Percentiles rank a stretch among this genome's conserved stretches.
These are phyloP conservation scores for Uromys caudimaculatus DNA, from an alignment of 2,797 vertebrate genomes.

Conservation along the genomic window DNA sequence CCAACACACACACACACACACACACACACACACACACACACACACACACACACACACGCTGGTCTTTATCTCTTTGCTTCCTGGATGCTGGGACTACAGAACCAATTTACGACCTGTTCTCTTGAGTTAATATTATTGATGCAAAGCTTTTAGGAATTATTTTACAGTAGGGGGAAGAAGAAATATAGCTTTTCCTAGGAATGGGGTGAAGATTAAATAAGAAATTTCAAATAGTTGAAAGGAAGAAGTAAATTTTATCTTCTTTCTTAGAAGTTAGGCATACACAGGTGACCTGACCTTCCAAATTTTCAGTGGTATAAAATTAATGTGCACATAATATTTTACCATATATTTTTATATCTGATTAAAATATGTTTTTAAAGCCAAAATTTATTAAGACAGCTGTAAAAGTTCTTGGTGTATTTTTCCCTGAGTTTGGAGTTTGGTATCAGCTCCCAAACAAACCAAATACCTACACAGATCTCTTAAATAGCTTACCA, in stretches of 20 bases:
- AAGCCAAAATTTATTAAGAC: constrained; percentile 45
- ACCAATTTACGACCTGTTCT: too few species aligned
- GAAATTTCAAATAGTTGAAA: constrained; percentile 35
- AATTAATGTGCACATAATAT: neutral
- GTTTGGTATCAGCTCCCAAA: neutral
- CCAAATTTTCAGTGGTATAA: constrained; percentile 26
- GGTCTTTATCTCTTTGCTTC: neutral
- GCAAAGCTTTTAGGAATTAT: neutral
- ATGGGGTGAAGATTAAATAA: neutral
- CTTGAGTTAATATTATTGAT: constrained; percentile 39
- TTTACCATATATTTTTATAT: constrained; percentile 24
- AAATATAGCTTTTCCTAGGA: neutral
- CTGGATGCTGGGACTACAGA: neutral
- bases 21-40: too few species aligned
- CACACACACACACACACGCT: too few species aligned
- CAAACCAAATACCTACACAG: constrained; percentile 62
- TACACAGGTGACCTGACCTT: neutral
- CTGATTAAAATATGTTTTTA: neutral
- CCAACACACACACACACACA: too few species aligned
- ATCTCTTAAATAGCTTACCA: constrained; percentile 63
- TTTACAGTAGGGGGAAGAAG: constrained; percentile 1
- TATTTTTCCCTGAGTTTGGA: constrained; percentile 26
- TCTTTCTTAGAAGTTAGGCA: constrained; percentile 38
- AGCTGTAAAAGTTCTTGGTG: constrained; percentile 39
- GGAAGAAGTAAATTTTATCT: constrained; percentile 13